These are phyloP conservation scores for Diplazon laetatorius DNA, from an alignment of 2,888 invertebrate species.

Conservation along the genomic window DNA sequence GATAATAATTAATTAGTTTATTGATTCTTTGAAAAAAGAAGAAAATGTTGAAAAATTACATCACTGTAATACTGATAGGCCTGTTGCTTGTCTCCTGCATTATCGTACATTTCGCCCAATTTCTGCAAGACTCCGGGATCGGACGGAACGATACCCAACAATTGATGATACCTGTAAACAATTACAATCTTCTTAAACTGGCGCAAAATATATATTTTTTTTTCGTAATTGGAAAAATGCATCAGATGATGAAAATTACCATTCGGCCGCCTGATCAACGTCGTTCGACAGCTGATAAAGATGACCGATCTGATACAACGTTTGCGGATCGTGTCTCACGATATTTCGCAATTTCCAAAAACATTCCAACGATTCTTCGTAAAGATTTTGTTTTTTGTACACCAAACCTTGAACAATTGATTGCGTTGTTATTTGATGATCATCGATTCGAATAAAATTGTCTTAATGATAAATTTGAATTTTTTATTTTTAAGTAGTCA, in stretches of 20 bases:
- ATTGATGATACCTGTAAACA: conserved; percentile 89
- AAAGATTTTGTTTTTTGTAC: conserved; percentile 87
- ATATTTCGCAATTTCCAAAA: conserved; percentile 91
- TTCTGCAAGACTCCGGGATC: conserved; percentile 95
- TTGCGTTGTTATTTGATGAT: neutral
- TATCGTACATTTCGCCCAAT: conserved; percentile 94
- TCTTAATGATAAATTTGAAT: too few relatives aligned
- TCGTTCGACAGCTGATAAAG: conserved; percentile 88
- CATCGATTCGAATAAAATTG: too few relatives aligned
- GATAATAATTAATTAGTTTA: too few relatives aligned
- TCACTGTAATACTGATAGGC: conserved; percentile 93
- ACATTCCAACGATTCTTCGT: conserved; percentile 90
- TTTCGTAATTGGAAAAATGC: too few relatives aligned
- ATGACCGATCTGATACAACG: conserved; percentile 90
- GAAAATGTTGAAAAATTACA: conserved; percentile 81
- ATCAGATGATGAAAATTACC: too few relatives aligned
- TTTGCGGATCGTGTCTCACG: conserved; percentile 88
- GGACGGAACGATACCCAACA: conserved; percentile 92
- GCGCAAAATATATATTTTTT: too few relatives aligned
- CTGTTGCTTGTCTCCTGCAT: conserved; percentile 94
- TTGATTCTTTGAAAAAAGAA: conserved; percentile 74
- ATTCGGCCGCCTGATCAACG: conserved; percentile 86
- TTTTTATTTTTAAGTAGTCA: too few relatives aligned
- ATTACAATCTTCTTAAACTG: too few relatives aligned
- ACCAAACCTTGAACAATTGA: conserved; percentile 84